Base-by-base conservation (phyloP, 2,888 invertebrate species). In the Cephus sareptanus region DNA sequence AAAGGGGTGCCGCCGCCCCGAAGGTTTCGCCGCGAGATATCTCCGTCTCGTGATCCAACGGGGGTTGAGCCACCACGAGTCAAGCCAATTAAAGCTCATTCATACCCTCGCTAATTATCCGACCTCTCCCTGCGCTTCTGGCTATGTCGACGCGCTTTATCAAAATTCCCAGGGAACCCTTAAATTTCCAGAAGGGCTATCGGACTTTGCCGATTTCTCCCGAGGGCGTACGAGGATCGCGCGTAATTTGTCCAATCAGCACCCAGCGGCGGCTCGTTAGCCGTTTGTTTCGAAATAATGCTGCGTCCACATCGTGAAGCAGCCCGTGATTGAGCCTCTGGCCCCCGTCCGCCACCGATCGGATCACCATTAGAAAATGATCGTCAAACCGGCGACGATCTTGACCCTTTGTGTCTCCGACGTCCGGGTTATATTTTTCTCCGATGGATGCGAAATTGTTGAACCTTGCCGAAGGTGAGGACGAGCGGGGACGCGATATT, bases 71-170 rank as follows among this genome's bases (percentile, higher is more conserved):
- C 71, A 56, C 75, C 78, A 76, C 30, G 71, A 71, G 71, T 37
- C 79, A 76, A 78, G 86, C 87, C 90, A 90, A 90, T 90, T 90
- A 90, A 89, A 87, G 81, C 86, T 87, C 88, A 90, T 90, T 90
- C 90, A 90, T 88, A 86, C 82, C 77, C 78, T 56, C 82, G 87
- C 86, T 90, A 89, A 90, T 90, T 90, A 31, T 56, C 69, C 30
- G 56, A 56, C 9, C 56, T 23, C 56, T 56, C 56, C 23, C 56
- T 9, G 23, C 23, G 56, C 56, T 56, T 2, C 56, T 56, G 56
- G 56, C 23, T 56, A 56, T 9, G 56, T 56, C 56, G 56, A 56
- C 23, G 56, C 56, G 23, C 56, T 56, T 56, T 56, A 56, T 56
- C 23, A 56, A 56, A 56, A 56, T 56, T 56, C 23, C 56, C 56